Evolutionary conservation across 2,797 vertebrate genomes (phyloP), one percentile per base, ranked within the genome.

Genomic region (Syngnathus rostellatus): DNA sequence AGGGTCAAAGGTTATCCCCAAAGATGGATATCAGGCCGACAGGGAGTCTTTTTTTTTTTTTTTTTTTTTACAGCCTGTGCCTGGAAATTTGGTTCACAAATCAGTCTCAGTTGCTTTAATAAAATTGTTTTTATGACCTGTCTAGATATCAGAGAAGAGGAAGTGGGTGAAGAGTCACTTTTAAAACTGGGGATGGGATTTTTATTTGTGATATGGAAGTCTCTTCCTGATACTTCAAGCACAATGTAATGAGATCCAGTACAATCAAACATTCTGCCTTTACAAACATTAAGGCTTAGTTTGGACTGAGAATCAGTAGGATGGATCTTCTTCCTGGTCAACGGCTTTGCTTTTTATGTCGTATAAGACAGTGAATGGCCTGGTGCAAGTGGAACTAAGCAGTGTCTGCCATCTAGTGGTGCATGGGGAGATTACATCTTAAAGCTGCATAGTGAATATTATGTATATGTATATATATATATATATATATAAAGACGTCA

Each of bases 1-100:
- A 73, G 73, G 89, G 91, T 91, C 89, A 90, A 74, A 90, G 91
- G 91, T 92, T 90, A 91, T 90, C 90, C 90, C 77, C 72, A 79
- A 89, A 90, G 91, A 92, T 92, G 91, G 89, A 90, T 92, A 92
- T 92, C 88, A 78, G 81, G 71, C 81, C 58, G 77, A 83, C 77
- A 82, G 83, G 83, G 85, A 87, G 85, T 9, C 12, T 25, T 86
- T 86, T 48, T 14, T 51, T 21, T 87, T 86, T 86, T 87, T 87
- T 91, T 86, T 85, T 86, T 88, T 91, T 90, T 90, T 85, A 84
- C 89, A 91, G 88, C 85, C 86, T 40, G 72, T 65, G 82, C 82
- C 88, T 90, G 87, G 85, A 89, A 89, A 89, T 88, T 91, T 92
- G 88, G 88, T 89, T 90, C 87, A 82, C 87, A 89, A 85, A 76